Evolutionary conservation across 2,113 vertebrate species (phyloP).

Genomic region (Nothoprocta pentlandii): DNA sequence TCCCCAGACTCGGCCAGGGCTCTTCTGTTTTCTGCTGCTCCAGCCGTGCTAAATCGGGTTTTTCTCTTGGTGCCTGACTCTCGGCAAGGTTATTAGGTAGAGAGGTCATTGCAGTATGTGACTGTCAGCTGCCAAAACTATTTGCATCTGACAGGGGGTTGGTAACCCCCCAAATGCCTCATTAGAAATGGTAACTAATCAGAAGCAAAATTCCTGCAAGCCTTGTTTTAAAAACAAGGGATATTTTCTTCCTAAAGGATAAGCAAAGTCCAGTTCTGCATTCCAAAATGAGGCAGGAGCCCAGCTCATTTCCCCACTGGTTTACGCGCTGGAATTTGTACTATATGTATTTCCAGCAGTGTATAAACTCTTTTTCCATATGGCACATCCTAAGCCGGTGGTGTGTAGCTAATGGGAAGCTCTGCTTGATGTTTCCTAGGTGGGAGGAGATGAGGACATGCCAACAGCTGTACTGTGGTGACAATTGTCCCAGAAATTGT

Average conservation of each 20-base stretch:
- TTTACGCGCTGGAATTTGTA: conserved; percentile 11
- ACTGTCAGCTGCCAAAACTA: conserved; percentile 2
- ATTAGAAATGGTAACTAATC: not conserved
- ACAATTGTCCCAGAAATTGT: not conserved
- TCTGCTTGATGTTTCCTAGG: not conserved
- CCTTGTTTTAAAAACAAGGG: not conserved
- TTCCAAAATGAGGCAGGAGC: conserved; percentile 5
- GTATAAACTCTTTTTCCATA: conserved; percentile 42
- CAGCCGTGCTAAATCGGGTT: conserved; percentile 16
- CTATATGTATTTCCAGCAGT: conserved; percentile 30
- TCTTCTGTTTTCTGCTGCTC: conserved; percentile 51
- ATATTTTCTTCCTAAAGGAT: not conserved
- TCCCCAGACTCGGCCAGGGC: not conserved
- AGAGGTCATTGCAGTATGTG: not conserved
- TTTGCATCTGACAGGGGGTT: not conserved
- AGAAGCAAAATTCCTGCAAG: not conserved
- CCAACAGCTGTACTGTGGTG: not conserved
- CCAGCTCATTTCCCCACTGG: not conserved
- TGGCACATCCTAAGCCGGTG: not conserved
- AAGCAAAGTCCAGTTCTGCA: not conserved
- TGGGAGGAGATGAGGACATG: conserved; percentile 1
- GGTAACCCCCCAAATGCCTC: not conserved
- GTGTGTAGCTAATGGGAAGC: not conserved
- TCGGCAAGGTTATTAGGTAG: conserved; percentile 22
- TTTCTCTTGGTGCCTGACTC: conserved; percentile 32